A percentile compares a stretch with the other conserved stretches of the same genome.
phyloP scores from a whole-genome alignment of 2,888 invertebrate genomes.

The Cetonia aurata region DNA sequence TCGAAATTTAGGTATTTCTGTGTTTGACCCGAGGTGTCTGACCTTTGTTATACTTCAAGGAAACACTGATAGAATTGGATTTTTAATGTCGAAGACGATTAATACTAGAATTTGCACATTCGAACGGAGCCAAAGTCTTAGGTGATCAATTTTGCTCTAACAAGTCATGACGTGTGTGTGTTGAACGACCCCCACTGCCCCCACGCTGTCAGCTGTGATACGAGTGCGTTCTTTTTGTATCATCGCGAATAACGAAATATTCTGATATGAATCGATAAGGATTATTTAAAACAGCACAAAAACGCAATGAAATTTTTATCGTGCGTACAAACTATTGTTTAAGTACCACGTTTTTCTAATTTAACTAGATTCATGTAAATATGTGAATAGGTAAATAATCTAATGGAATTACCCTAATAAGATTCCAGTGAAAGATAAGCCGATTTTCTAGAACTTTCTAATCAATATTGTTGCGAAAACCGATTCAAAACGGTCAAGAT shows the following conservation, averaged over 20 bases:
- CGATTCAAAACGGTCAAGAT: no score
- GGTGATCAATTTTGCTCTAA: conserved; percentile 26
- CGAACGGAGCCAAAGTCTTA: background rate
- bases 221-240: conserved; percentile 7
- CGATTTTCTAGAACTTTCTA: no score
- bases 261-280: background rate
- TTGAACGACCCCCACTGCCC: background rate
- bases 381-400: no score
- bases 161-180: conserved; percentile 34
- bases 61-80: conserved; percentile 6
- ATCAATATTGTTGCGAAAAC: no score
- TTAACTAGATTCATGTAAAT: no score
- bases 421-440: no score
- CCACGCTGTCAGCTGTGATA: conserved; percentile 32
- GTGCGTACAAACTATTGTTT: no score
- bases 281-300: background rate
- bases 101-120: conserved; percentile 31
- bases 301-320: no score
- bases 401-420: no score
- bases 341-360: no score
- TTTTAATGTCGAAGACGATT: conserved; percentile 14
- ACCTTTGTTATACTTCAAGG: background rate
- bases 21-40: background rate
- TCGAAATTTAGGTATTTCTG: background rate
- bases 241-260: background rate